Percentiles rank a stretch among this genome's conserved stretches.
Conservation (phyloP, 30 jellyfish, hydroid and myxozoan species). For the Hydractinia echinata region DNA sequence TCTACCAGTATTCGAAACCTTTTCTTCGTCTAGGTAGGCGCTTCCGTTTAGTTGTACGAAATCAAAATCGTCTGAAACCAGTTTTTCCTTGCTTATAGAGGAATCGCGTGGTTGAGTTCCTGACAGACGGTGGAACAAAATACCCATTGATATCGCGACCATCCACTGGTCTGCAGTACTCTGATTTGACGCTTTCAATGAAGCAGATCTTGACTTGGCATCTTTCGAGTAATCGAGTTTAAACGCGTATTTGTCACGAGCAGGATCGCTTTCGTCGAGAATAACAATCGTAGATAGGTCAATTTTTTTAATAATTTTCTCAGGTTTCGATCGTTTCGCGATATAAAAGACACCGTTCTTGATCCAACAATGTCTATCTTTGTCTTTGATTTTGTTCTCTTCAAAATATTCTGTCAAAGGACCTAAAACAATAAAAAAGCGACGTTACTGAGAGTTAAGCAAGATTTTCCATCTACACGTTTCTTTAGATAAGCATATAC, state of each 20-base stretch:
- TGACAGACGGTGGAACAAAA: conserved; percentile 71
- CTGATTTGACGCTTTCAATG: conserved; percentile 62
- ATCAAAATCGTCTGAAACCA: conserved; percentile 27
- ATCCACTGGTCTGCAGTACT: conserved; percentile 88
- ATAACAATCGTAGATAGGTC: conserved; percentile 74
- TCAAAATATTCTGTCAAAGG: conserved; percentile 19
- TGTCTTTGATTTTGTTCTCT: conserved; percentile 42
- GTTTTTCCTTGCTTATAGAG: not conserved
- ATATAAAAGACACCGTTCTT: conserved; percentile 69
- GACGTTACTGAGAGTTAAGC: not conserved
- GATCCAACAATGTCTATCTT: conserved; percentile 75
- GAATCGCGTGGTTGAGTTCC: conserved; percentile 2
- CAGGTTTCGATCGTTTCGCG: conserved; percentile 69
- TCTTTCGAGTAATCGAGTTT: conserved; percentile 62
- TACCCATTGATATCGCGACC: conserved; percentile 99
- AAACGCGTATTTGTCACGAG: conserved; percentile 47
- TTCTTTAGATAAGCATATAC: not conserved
- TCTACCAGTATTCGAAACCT: not conserved
- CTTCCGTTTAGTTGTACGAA: conserved; percentile 24
- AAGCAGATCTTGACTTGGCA: conserved; percentile 33
- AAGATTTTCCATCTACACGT: not conserved
- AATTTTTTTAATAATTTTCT: conserved; percentile 47
- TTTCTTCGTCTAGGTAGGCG: conserved; percentile 1
- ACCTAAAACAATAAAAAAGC: conserved; percentile 21
- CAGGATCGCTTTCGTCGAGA: conserved; percentile 91